Percentiles rank a stretch among this genome's conserved stretches.
phyloP scores from a whole-genome alignment of 2,888 invertebrate genomes.

The Nasonovia ribisnigri region DNA sequence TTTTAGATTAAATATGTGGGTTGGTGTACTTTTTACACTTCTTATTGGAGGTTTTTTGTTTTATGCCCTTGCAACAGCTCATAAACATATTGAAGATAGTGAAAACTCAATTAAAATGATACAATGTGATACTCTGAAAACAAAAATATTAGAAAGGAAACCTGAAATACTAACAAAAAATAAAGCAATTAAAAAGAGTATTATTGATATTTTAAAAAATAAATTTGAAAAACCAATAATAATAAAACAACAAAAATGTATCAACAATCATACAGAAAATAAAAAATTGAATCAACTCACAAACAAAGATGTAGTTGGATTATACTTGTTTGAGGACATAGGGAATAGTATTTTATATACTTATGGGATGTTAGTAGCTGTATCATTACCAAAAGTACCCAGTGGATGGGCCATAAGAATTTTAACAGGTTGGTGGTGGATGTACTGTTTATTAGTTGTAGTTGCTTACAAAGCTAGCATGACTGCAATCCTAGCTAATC shows the following conservation, averaged over 20 bases:
- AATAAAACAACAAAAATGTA: slow-evolving; percentile 24
- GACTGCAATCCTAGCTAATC: slow-evolving; percentile 86
- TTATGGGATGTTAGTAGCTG: slow-evolving; percentile 84
- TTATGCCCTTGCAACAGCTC: slow-evolving; percentile 76
- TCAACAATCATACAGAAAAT: slow-evolving; percentile 37
- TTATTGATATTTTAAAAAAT: slow-evolving; percentile 23
- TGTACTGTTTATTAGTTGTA: slow-evolving; percentile 84
- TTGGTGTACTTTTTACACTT: slow-evolving; percentile 78
- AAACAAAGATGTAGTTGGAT: slow-evolving; percentile 69
- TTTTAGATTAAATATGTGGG: slow-evolving; percentile 81
- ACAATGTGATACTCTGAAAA: neutral
- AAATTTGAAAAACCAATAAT: slow-evolving; percentile 25
- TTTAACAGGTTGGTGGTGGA: slow-evolving; percentile 89
- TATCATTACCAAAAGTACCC: slow-evolving; percentile 83
- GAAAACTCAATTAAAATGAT: slow-evolving; percentile 15
- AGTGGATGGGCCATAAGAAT: slow-evolving; percentile 84
- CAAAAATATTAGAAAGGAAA: neutral
- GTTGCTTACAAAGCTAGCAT: slow-evolving; percentile 87
- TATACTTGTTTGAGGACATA: slow-evolving; percentile 81
- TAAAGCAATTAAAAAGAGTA: neutral
- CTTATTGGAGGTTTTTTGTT: slow-evolving; percentile 78
- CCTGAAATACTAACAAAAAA: neutral
- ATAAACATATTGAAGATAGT: slow-evolving; percentile 69
- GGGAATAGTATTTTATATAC: slow-evolving; percentile 83
- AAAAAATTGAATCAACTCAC: slow-evolving; percentile 9